A percentile compares a stretch with the other conserved stretches of the same genome.
Conservation (phyloP, 2,888 invertebrate genomes). For the Crocallis elinguaria region DNA sequence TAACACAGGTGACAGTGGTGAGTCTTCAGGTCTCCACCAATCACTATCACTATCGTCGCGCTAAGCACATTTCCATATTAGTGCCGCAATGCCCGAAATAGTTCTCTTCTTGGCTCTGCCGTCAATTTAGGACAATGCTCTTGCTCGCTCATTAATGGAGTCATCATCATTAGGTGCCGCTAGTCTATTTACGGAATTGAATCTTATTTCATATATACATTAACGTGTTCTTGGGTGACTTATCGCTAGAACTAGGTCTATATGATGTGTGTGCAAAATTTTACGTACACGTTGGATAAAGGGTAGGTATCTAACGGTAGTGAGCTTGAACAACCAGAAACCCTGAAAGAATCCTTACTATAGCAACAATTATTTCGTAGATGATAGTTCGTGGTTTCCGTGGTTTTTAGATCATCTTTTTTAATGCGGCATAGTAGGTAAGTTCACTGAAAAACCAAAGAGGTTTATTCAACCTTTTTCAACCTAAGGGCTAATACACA, state of each 20-base stretch:
- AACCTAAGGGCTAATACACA: too few species aligned
- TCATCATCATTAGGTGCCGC: slow-evolving; percentile 41
- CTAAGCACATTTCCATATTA: slow-evolving; percentile 26
- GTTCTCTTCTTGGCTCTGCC: slow-evolving; percentile 18
- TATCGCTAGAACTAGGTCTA: slow-evolving; percentile 13
- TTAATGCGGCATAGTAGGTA: slow-evolving; percentile 32
- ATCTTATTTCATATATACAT: slow-evolving; percentile 24
- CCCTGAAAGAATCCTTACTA: slow-evolving; percentile 3
- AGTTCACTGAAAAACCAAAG: too few species aligned
- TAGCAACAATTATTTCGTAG: slow-evolving; percentile 20
- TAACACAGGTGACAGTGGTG: slow-evolving; percentile 68
- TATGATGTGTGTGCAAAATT: too few species aligned
- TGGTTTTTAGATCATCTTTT: slow-evolving; percentile 32
- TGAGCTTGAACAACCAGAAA: background rate
- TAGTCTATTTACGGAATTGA: slow-evolving; percentile 32
- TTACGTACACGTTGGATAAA: too few species aligned
- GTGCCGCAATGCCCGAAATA: slow-evolving; percentile 19
- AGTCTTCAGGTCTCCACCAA: slow-evolving; percentile 53
- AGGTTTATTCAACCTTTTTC: too few species aligned
- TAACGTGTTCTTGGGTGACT: slow-evolving; percentile 15
- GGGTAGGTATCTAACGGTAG: background rate
- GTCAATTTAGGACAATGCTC: slow-evolving; percentile 41
- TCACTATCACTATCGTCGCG: slow-evolving; percentile 20
- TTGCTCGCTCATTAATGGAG: slow-evolving; percentile 43
- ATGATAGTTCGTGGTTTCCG: slow-evolving; percentile 24